phyloP scores from a whole-genome alignment of 2,113 vertebrate species.

The Pituophis catenifer region DNA sequence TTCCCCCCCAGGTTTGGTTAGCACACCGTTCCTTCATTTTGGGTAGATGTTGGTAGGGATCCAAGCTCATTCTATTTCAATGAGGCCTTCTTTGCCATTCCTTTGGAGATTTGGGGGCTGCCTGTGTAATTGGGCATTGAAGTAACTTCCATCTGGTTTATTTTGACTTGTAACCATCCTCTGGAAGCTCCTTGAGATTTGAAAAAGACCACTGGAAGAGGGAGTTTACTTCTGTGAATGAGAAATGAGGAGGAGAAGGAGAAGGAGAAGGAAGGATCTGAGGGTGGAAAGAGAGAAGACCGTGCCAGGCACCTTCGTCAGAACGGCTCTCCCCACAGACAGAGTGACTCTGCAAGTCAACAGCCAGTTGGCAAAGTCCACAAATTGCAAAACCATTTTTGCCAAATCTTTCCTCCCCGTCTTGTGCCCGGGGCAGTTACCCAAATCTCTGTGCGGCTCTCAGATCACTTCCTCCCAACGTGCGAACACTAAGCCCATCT shows the following conservation, averaged over 20 bases:
- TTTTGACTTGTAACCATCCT: background rate
- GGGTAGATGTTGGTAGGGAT: background rate
- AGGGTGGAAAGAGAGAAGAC: background rate
- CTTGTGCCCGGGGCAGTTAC: slow-evolving; percentile 68
- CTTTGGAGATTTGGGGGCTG: background rate
- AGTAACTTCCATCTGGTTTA: background rate
- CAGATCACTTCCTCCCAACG: slow-evolving; percentile 70
- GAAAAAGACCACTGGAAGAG: no score
- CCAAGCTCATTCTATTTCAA: no score
- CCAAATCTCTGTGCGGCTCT: slow-evolving; percentile 57
- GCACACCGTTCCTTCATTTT: background rate
- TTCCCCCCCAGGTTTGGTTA: background rate
- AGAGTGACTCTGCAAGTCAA: slow-evolving; percentile 18
- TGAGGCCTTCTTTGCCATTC: background rate
- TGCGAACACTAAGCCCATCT: slow-evolving; percentile 73
- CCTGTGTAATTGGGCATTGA: no score
- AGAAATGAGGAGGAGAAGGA: background rate
- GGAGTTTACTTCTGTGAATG: background rate
- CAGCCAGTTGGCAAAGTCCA: slow-evolving; percentile 45
- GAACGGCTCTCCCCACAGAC: slow-evolving; percentile 56
- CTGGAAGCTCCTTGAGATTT: no score
- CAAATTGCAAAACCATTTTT: slow-evolving; percentile 22
- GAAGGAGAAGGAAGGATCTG: background rate
- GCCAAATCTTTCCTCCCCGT: slow-evolving; percentile 62
- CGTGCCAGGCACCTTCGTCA: slow-evolving; percentile 37